These are phyloP conservation scores for Miichthys miiuy DNA, from an alignment of 2,797 vertebrate genomes.

Conservation along the genomic window DNA sequence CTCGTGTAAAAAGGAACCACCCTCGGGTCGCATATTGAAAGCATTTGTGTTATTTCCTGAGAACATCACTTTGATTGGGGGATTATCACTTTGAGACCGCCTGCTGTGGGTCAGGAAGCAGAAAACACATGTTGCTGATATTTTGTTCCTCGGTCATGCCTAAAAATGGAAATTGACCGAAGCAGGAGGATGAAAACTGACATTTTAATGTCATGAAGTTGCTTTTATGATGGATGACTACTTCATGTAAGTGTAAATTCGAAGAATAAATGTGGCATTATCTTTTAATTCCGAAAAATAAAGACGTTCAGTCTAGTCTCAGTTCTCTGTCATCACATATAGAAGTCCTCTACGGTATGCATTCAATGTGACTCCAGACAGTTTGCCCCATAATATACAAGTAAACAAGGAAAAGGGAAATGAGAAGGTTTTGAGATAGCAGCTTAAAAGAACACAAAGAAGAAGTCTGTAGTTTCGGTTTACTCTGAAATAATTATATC, in stretches of 20 bases:
- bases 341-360: conserved; percentile 8
- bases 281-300: conserved; percentile 11
- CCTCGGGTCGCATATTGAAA: conserved; percentile 53
- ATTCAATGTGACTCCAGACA: conserved; percentile 19
- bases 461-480: conserved; percentile 29
- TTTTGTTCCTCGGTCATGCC: conserved; percentile 25
- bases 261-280: neutral
- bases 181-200: neutral
- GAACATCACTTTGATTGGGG: conserved; percentile 56
- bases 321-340: conserved; percentile 10
- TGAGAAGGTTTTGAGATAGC: neutral
- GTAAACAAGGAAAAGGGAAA: conserved; percentile 34
- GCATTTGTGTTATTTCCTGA: conserved; percentile 64
- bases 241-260: neutral
- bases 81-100: conserved; percentile 46
- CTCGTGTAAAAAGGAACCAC: conserved; percentile 25
- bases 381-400: conserved; percentile 18
- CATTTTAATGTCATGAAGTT: conserved; percentile 4
- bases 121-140: conserved; percentile 61
- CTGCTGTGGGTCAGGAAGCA: conserved; percentile 40
- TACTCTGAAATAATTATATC: neutral
- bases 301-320: neutral
- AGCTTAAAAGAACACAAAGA: conserved; percentile 2
- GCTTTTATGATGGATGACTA: neutral
- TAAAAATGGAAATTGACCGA: conserved; percentile 24